Percentiles rank a stretch among this genome's conserved stretches.
phyloP scores from a whole-genome alignment of 2,888 invertebrate species.

The Drosophila prostipennis region DNA sequence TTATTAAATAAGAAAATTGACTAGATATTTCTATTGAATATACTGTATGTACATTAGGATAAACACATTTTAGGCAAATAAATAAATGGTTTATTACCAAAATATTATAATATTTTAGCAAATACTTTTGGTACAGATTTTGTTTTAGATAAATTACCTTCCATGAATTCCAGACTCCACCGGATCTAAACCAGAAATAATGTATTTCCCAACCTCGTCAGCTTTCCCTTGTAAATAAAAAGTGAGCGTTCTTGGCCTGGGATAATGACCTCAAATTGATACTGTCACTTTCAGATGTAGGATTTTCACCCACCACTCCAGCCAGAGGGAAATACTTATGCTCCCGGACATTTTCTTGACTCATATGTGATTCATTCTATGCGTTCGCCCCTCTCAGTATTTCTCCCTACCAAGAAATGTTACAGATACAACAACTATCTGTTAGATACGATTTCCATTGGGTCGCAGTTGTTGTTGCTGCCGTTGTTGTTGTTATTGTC shows the following conservation, averaged over 20 bases:
- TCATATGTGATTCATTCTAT: constrained; percentile 44
- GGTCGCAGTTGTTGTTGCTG: constrained; percentile 52
- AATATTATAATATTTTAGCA: too few species aligned
- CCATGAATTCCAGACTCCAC: background rate
- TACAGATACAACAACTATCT: constrained; percentile 62
- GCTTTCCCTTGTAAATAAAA: background rate
- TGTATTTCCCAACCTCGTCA: background rate
- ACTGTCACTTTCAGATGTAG: constrained; percentile 38
- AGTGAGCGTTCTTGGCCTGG: constrained; percentile 10
- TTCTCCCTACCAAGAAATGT: constrained; percentile 29
- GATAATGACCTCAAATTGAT: constrained; percentile 32
- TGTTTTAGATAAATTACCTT: background rate
- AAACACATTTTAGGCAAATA: too few species aligned
- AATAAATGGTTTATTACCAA: too few species aligned
- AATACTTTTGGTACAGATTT: background rate
- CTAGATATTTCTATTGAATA: too few species aligned
- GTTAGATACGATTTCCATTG: constrained; percentile 76
- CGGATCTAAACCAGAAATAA: background rate
- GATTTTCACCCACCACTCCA: constrained; percentile 14
- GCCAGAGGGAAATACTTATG: constrained; percentile 9
- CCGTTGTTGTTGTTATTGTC: constrained; percentile 56
- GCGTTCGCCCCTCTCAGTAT: constrained; percentile 3
- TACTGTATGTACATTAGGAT: too few species aligned
- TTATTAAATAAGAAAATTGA: too few species aligned
- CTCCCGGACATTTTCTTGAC: constrained; percentile 19